Base-by-base conservation (phyloP, 2,797 vertebrate genomes). In the Poecile montanus region DNA sequence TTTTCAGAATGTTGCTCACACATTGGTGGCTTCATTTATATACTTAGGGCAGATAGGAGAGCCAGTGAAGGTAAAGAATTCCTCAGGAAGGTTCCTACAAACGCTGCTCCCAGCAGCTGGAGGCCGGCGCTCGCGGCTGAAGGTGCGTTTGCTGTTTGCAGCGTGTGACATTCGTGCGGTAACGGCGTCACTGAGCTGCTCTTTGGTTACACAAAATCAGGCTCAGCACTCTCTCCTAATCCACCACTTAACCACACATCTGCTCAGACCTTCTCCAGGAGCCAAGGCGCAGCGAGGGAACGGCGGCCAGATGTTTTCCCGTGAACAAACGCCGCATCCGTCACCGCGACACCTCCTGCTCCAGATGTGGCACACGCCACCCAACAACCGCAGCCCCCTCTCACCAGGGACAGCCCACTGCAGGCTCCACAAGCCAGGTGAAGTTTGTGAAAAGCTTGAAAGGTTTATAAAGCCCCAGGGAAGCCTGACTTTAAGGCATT, bases 401-500 rank as follows among this genome's bases (percentile, higher is more conserved):
- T 9, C 53, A 10, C 45, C 51, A 20, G 53, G 45, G 36, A 70
- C n/a, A 38, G 2, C 58, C 30, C 19, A 18, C 25, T 16, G 22
- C 36, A 67, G 32, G 21, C 21, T 62, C 40, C 9, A 5, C n/a
- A 29, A 50, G 54, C 44, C 76, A 71, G 80, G 97, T 79, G 95
- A 96, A 97, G 98, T 98, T 98, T 98, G 98, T 98, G 98, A 98
- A 98, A 96, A 94, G 97, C 94, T 98, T 98, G 98, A 97, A 98
- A 98, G 93, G 96, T 98, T 97, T 97, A 94, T 75, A 84, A 97
- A 97, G 72, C 98, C 97, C 97, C 91, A 76, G 97, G 97, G 98
- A 97, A 93, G 96, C 93, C 92, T 67, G 92, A 95, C 96, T 98
- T 85, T 95, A 98, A 98, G 95, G 71, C 97, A 94, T 97, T 98